phyloP scores from a whole-genome alignment of 2,888 invertebrate species.

The Deilephila elpenor region DNA sequence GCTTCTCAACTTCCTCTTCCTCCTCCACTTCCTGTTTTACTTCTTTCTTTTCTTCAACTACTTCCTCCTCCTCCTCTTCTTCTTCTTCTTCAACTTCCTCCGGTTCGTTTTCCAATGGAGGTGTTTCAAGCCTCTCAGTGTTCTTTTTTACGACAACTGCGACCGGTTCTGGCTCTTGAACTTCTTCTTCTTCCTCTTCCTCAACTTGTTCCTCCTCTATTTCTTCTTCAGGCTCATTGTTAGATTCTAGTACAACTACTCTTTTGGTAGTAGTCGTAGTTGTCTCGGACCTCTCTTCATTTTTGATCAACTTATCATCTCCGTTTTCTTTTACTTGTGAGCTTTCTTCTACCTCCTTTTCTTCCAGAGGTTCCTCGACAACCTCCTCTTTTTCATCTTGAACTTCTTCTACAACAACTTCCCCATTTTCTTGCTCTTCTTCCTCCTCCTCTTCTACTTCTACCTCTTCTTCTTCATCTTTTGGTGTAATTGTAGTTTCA shows the following conservation, averaged over 20 bases:
- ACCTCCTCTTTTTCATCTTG: conserved; percentile 45
- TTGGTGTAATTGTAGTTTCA: conserved; percentile 72
- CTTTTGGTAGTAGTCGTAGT: conserved; percentile 67
- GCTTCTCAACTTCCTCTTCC: conserved; percentile 33
- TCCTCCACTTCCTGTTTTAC: conserved; percentile 35
- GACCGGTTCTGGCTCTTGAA: conserved; percentile 50
- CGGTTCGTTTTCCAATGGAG: conserved; percentile 25
- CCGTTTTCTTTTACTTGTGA: conserved; percentile 52
- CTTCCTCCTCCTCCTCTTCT: conserved; percentile 32
- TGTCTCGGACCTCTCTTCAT: conserved; percentile 68
- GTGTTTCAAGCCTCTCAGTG: conserved; percentile 37
- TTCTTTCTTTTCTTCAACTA: conserved; percentile 29
- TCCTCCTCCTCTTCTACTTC: conserved; percentile 61
- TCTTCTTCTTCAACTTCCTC: conserved; percentile 35
- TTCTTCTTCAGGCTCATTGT: conserved; percentile 56
- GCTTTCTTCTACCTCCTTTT: conserved; percentile 43
- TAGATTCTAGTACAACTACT: conserved; percentile 60
- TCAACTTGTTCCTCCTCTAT: conserved; percentile 54
- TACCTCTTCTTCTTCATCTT: conserved; percentile 66
- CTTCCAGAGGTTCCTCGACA: conserved; percentile 42
- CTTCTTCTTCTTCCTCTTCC: conserved; percentile 52
- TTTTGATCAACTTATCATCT: conserved; percentile 55
- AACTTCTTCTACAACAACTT: conserved; percentile 46
- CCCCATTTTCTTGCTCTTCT: conserved; percentile 56
- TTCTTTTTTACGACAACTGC: conserved; percentile 50